Conservation (phyloP, 2,888 invertebrate species). For the Drosophila anomalipes region DNA sequence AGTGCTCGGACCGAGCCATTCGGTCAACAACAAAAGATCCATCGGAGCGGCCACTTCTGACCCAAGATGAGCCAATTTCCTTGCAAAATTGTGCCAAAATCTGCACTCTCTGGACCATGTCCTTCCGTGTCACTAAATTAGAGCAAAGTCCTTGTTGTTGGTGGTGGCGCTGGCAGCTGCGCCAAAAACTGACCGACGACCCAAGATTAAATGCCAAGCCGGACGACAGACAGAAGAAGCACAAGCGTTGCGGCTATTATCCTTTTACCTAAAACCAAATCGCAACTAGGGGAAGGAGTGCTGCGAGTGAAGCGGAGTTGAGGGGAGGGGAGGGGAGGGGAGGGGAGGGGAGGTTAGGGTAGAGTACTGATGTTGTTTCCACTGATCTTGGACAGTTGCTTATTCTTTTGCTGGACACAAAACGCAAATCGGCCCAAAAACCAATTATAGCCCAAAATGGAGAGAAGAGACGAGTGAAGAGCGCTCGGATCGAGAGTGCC, state of each 20-base stretch:
- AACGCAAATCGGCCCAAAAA: constrained; percentile 24
- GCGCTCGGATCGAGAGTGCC: not conserved
- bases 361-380: constrained; percentile 10
- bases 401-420: not conserved
- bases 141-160: constrained; percentile 47
- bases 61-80: constrained; percentile 72
- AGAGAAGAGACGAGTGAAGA: not conserved
- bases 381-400: constrained; percentile 32
- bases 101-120: constrained; percentile 35
- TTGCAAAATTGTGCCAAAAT: constrained; percentile 64
- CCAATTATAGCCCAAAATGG: constrained; percentile 22
- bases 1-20: constrained; percentile 52
- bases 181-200: constrained; percentile 40
- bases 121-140: constrained; percentile 69
- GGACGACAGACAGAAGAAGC: constrained; percentile 10
- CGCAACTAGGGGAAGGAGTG: not conserved
- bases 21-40: constrained; percentile 61
- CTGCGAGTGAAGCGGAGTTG: not conserved
- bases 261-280: constrained; percentile 58
- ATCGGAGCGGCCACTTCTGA: constrained; percentile 52
- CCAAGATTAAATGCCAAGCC: constrained; percentile 51
- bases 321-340: not conserved
- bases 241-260: constrained; percentile 61
- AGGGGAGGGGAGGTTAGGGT: not conserved
- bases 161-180: constrained; percentile 52